A percentile compares a stretch with the other conserved stretches of the same genome.
phyloP scores from a whole-genome alignment of 2,888 invertebrate genomes.

The Oscheius sp. region DNA sequence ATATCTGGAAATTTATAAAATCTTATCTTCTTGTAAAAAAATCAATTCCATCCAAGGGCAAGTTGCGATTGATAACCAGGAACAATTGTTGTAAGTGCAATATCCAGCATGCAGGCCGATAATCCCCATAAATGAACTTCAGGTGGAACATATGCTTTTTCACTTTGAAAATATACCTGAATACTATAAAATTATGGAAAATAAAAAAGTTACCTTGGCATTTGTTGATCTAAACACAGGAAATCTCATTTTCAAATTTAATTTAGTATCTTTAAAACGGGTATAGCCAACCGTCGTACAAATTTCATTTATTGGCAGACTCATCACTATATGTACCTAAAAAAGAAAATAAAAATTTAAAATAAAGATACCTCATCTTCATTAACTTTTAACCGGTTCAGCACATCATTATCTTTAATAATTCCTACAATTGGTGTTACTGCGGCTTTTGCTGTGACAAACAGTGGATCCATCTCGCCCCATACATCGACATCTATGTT shows the following conservation, averaged over 20 bases:
- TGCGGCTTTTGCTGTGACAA: conserved; percentile 45
- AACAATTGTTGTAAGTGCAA: conserved; percentile 48
- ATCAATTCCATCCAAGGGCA: not conserved
- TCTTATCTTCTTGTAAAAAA: not conserved
- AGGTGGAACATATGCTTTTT: conserved; percentile 41
- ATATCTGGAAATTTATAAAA: not conserved
- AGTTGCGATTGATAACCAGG: conserved; percentile 38
- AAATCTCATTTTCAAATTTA: conserved; percentile 49
- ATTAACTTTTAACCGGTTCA: conserved; percentile 40
- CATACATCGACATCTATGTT: conserved; percentile 51
- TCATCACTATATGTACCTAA: conserved; percentile 54
- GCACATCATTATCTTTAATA: conserved; percentile 34
- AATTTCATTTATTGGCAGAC: conserved; percentile 58
- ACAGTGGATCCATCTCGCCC: conserved; percentile 53
- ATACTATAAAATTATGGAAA: not conserved
- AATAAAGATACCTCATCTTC: conserved; percentile 41
- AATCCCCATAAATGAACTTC: conserved; percentile 62
- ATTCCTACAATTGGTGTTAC: conserved; percentile 57
- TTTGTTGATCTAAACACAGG: conserved; percentile 51
- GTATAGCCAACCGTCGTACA: conserved; percentile 46
- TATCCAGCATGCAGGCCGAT: conserved; percentile 58
- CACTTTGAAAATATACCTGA: conserved; percentile 41
- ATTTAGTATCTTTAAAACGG: conserved; percentile 42
- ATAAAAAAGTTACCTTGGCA: not conserved
- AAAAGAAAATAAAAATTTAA: conserved; percentile 11